phyloP scores from a whole-genome alignment of 2,888 invertebrate genomes.

The Chouioia cunea region DNA sequence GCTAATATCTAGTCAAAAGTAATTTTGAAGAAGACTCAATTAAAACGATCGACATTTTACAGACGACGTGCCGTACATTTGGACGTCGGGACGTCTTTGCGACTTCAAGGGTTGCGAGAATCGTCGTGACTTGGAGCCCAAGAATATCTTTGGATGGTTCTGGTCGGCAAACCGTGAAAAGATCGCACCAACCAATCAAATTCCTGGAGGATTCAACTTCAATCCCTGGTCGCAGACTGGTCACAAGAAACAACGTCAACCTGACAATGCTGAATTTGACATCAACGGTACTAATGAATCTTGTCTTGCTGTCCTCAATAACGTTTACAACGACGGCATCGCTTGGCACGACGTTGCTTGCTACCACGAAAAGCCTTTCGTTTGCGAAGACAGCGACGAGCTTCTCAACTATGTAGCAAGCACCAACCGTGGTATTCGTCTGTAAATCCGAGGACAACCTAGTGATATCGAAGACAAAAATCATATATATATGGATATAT shows the following conservation, averaged over 20 bases:
- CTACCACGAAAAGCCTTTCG: slow-evolving; percentile 92
- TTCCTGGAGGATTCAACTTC: slow-evolving; percentile 81
- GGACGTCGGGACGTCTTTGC: slow-evolving; percentile 92
- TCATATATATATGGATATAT: too few species aligned
- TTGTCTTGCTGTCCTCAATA: slow-evolving; percentile 88
- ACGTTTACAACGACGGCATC: slow-evolving; percentile 93
- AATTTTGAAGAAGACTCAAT: too few species aligned
- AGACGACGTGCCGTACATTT: slow-evolving; percentile 92
- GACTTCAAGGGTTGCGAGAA: slow-evolving; percentile 94
- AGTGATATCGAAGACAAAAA: too few species aligned
- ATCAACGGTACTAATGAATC: slow-evolving; percentile 90
- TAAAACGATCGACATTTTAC: slow-evolving; percentile 41
- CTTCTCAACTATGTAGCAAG: slow-evolving; percentile 86
- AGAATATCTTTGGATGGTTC: slow-evolving; percentile 90
- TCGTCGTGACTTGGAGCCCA: slow-evolving; percentile 87
- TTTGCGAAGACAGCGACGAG: slow-evolving; percentile 92
- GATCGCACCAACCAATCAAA: slow-evolving; percentile 83
- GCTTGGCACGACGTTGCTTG: slow-evolving; percentile 96
- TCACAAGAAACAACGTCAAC: slow-evolving; percentile 89
- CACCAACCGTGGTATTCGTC: slow-evolving; percentile 86
- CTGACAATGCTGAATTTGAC: slow-evolving; percentile 92
- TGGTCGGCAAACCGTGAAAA: slow-evolving; percentile 93
- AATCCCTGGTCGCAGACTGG: slow-evolving; percentile 93
- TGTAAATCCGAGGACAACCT: slow-evolving; percentile 71
- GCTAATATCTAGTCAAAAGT: too few species aligned